Percentiles rank a stretch among this genome's conserved stretches.
Conservation (phyloP, 2,888 invertebrate species). For the Drosophila mettleri region DNA sequence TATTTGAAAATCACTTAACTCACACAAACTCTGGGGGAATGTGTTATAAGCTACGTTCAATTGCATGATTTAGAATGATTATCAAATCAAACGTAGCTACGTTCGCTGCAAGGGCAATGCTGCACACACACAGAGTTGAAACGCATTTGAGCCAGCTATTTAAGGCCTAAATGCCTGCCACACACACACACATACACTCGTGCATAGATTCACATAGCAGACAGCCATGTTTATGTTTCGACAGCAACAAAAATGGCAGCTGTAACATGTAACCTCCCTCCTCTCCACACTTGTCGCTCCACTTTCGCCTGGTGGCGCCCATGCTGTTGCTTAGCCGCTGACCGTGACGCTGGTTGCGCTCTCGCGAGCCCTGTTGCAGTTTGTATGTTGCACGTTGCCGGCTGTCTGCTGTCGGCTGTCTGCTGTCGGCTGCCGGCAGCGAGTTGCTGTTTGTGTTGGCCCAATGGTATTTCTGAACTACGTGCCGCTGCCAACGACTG, state of each 20-base stretch:
- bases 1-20: background rate
- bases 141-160: constrained; percentile 39
- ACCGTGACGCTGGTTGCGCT: constrained; percentile 70
- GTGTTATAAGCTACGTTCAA: constrained; percentile 15
- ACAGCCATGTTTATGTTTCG: constrained; percentile 54
- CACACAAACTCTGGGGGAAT: constrained; percentile 1
- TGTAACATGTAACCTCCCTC: constrained; percentile 25
- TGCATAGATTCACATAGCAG: background rate
- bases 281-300: background rate
- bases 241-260: constrained; percentile 53
- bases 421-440: constrained; percentile 30
- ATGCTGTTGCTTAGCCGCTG: constrained; percentile 51
- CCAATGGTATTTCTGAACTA: constrained; percentile 40
- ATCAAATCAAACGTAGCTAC: constrained; percentile 34
- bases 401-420: constrained; percentile 2
- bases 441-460: constrained; percentile 37
- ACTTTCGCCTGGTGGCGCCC: background rate
- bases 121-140: constrained; percentile 1
- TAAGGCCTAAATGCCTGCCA: constrained; percentile 47
- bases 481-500: constrained; percentile 48
- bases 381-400: constrained; percentile 45
- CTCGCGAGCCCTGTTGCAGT: constrained; percentile 61
- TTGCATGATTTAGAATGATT: constrained; percentile 28
- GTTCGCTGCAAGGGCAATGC: constrained; percentile 20
- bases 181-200: background rate